Evolutionary conservation across 2,797 vertebrate genomes (phyloP), one percentile per base, ranked within the genome.

Genomic region (Ptychobarbus kaznakovi): DNA sequence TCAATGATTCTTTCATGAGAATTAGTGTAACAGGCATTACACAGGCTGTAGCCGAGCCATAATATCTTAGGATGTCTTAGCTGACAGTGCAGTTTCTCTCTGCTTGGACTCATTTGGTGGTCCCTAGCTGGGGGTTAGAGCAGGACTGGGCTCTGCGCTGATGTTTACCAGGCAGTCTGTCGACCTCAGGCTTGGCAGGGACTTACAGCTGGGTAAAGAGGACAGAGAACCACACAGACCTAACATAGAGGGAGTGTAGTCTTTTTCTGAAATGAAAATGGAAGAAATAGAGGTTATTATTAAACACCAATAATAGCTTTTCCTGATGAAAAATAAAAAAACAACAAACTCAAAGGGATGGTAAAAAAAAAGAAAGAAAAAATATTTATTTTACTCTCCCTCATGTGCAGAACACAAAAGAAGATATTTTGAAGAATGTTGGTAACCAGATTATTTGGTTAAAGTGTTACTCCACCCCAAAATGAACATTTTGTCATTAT

Each of bases 101-200:
- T 85, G 83, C 69, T 63, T 72, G 35, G 85, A 53, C 40, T 75
- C 25, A 73, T 61, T 73, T 92, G 90, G 91, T 85, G 88, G 89
- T 91, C 90, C 94, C 97, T 97, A 99, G 95, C 97, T 97, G 91
- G 98, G 98, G 87, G 97, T 98, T 85, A 97, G 95, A 75, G 96
- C 94, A 15, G 97, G 98, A 92, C 97, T 99, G 93, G 95, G 97
- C 91, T 98, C 98, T 1, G 95, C 96, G 92, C 97, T 99, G 93
- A 98, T 97, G 93, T 97, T 96, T 88, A 99, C 97, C 96, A 99
- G 96, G 94, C 97, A 99, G 94, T 99, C 98, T 44, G 97, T 99
- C 92, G 98, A 99, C 93, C 98, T 98, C 92, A 99, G 96, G 92
- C 98, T 99, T 80, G 96, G 95, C 92, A 99, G 94, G 90, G 98